phyloP scores from a whole-genome alignment of 2,113 vertebrate species.

The Rhinopithecus roxellana region DNA sequence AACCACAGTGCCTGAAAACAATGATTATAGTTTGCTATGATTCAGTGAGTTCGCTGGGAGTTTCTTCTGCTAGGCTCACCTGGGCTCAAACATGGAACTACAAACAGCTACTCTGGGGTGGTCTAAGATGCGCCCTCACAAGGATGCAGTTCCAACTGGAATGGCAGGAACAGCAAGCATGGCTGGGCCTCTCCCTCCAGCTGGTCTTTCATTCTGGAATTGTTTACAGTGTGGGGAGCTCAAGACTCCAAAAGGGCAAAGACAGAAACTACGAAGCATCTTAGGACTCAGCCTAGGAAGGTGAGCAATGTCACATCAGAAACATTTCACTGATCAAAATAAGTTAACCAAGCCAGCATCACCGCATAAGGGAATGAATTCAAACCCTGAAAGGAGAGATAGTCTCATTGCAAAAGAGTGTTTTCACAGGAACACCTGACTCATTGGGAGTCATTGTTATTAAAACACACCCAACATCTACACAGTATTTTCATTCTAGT shows the following conservation, averaged over 20 bases:
- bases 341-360: background rate
- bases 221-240: background rate
- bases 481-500: background rate
- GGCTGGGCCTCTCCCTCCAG: background rate
- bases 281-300: background rate
- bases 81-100: background rate
- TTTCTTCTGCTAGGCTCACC: background rate
- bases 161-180: background rate
- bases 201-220: background rate
- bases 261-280: background rate
- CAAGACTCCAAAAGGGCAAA: background rate
- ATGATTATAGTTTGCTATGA: background rate
- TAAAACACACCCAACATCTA: no score
- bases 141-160: background rate
- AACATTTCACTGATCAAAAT: background rate
- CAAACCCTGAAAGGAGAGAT: background rate
- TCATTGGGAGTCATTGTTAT: background rate
- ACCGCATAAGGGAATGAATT: background rate
- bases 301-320: background rate
- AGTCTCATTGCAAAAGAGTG: background rate
- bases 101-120: background rate
- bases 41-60: background rate
- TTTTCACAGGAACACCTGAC: background rate
- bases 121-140: background rate
- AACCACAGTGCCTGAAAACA: background rate